Percentiles rank a stretch among this genome's conserved stretches.
Evolutionary conservation across 2,888 invertebrate genomes (phyloP).

Genomic region (Gastracanthus pulcherrimus): DNA sequence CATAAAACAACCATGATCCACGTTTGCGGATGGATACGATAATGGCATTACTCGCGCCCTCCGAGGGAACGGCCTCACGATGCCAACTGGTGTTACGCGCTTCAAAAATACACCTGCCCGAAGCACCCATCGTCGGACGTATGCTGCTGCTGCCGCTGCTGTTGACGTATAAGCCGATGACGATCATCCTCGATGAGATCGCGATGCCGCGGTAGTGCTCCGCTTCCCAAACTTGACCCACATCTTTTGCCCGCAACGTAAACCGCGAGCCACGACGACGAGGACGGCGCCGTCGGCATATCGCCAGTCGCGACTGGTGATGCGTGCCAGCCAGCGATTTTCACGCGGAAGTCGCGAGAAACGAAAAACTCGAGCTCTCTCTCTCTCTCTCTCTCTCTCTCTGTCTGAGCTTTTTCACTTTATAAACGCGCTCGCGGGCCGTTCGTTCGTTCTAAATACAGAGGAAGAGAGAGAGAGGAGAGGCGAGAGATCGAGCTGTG

Average conservation of each 20-base stretch:
- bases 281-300: not conserved
- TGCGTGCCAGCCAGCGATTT: not conserved
- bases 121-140: not conserved
- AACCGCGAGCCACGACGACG: not conserved
- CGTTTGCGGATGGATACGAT: constrained; percentile 17
- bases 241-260: constrained; percentile 9
- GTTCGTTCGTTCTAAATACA: constrained; percentile 24
- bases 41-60: too few relatives aligned
- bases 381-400: not conserved
- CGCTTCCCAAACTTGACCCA: constrained; percentile 41
- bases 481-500: not conserved
- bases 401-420: too few relatives aligned
- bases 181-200: not conserved
- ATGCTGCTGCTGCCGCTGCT: not conserved
- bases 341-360: not conserved
- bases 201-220: not conserved
- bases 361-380: constrained; percentile 1
- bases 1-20: constrained; percentile 48
- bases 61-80: not conserved
- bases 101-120: constrained; percentile 41
- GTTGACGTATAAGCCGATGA: not conserved
- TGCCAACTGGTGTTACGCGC: constrained; percentile 40
- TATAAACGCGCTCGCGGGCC: too few relatives aligned
- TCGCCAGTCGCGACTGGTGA: not conserved
- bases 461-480: not conserved